Base-by-base conservation (phyloP, 2,888 invertebrate genomes). In the Capitulum mitella region DNA sequence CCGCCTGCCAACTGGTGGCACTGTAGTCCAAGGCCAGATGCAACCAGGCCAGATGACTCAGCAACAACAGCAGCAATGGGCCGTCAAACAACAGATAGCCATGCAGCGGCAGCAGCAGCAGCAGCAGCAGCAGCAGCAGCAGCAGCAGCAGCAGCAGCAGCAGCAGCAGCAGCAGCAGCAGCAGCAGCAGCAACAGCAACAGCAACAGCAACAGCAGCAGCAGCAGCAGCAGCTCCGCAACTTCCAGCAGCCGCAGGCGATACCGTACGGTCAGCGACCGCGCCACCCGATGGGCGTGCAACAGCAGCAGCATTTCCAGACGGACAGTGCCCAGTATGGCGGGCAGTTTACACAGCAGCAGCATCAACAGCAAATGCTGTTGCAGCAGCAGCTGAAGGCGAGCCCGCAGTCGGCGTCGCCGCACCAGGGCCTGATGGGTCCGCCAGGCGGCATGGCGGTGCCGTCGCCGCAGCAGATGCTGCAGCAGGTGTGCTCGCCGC, bases 401-500 rank as follows among this genome's bases (percentile, higher is more conserved):
- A 90, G 91, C 80, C 91, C 92, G 84, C 91, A 91, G 80, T 91
- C 91, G 82, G 90, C 91, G 85, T 89, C 91, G 76, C 90, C 91
- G 80, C 91, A 92, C 82, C 91, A 91, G 82, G 90, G 90, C 29
- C 83, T 84, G 80, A 83, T 91, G 81, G 83, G 82, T 46, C 90
- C 90, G 46, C 92, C 85, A 90, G 92, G 58, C 58, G 58, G 58
- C 58, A 58, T 58, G 58, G 58, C 58, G 1, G 51, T 51, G 58
- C 58, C 58, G 58, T 58, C 82, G 54, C 86, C 85, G 81, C 86
- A 86, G 82, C 86, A 86, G 82, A 88, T 93, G 85, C 92, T 94
- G 91, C 93, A 93, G 86, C 90, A 92, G 84, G 92, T 94, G 83
- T 90, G 94, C 77, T 92, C 94, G 83, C 94, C 94, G 82, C 92